Percentiles rank a stretch among this genome's conserved stretches.
Conservation (phyloP, 2,888 invertebrate genomes). For the Phragmatobia fuliginosa region DNA sequence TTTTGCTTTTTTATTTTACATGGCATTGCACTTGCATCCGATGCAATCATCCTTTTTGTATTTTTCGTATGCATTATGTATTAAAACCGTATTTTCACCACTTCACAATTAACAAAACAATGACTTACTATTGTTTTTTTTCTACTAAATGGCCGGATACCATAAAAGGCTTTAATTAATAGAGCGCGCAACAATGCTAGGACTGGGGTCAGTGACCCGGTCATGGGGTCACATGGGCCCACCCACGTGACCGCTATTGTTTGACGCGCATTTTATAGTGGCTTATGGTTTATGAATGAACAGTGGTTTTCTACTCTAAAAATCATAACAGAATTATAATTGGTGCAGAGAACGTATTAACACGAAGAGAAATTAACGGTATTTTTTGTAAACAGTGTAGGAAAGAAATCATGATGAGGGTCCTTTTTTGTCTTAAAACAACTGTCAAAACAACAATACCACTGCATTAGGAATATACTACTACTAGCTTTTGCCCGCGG, state of each 20-base stretch:
- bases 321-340: neutral
- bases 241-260: constrained; percentile 43
- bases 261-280: constrained; percentile 32
- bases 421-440: too few species aligned
- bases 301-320: constrained; percentile 15
- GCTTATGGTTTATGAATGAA: constrained; percentile 34
- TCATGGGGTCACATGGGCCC: constrained; percentile 73
- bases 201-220: constrained; percentile 70
- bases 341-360: neutral
- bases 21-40: too few species aligned
- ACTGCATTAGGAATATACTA: too few species aligned
- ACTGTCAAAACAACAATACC: too few species aligned
- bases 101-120: constrained; percentile 35
- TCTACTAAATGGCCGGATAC: constrained; percentile 62
- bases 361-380: neutral
- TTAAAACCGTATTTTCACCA: constrained; percentile 26
- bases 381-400: neutral
- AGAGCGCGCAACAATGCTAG: constrained; percentile 62
- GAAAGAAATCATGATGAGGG: neutral
- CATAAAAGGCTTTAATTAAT: constrained; percentile 66
- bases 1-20: too few species aligned
- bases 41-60: too few species aligned
- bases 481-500: too few species aligned
- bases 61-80: neutral
- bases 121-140: constrained; percentile 63